Percentiles rank a stretch among this genome's conserved stretches.
These are phyloP conservation scores for Callithrix jacchus DNA, from an alignment of 2,113 vertebrate species.

Conservation along the genomic window DNA sequence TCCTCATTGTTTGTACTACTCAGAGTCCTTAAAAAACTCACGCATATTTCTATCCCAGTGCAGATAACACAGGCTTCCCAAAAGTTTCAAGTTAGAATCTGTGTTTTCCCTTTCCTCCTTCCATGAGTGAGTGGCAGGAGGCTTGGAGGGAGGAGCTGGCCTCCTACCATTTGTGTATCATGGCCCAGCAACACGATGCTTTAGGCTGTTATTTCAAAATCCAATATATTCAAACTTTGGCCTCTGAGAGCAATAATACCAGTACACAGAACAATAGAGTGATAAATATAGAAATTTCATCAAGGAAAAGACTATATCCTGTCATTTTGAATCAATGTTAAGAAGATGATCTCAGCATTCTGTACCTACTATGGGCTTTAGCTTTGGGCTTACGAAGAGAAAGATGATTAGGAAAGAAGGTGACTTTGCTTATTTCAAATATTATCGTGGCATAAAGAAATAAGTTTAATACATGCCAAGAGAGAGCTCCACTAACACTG, in stretches of 20 bases:
- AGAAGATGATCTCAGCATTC: constrained; percentile 73
- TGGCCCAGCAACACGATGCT: constrained; percentile 66
- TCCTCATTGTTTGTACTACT: constrained; percentile 43
- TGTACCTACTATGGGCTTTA: constrained; percentile 50
- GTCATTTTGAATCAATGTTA: constrained; percentile 74
- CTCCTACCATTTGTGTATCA: constrained; percentile 73
- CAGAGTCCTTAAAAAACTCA: constrained; percentile 45
- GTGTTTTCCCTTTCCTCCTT: constrained; percentile 16
- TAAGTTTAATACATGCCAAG: constrained; percentile 62
- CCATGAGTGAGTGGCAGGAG: not conserved
- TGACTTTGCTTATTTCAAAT: not conserved
- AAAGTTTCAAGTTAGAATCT: constrained; percentile 59
- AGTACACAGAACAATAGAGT: constrained; percentile 76
- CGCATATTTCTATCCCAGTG: constrained; percentile 15
- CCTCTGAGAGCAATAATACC: constrained; percentile 76
- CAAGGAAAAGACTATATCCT: constrained; percentile 78
- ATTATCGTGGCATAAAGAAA: not conserved
- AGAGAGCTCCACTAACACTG: constrained; percentile 13
- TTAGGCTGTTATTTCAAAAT: constrained; percentile 82
- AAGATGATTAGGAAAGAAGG: not conserved
- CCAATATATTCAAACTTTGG: constrained; percentile 81
- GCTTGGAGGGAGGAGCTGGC: not conserved
- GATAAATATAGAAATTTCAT: constrained; percentile 83
- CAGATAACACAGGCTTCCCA: constrained; percentile 32
- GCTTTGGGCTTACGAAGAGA: constrained; percentile 42